Base-by-base conservation (phyloP, 2,113 vertebrate species). In the Drymodes brunneopygia region DNA sequence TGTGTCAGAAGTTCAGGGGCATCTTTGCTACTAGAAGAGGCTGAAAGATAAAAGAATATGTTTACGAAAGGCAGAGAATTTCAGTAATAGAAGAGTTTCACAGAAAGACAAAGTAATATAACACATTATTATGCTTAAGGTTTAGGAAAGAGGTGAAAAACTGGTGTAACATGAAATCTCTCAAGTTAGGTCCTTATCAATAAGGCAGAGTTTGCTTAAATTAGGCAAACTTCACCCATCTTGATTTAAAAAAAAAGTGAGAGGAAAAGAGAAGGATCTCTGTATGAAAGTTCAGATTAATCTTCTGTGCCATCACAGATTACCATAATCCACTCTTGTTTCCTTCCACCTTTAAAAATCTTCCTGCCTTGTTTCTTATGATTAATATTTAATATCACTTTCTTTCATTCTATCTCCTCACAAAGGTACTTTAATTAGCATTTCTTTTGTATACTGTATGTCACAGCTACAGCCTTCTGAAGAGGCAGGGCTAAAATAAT, bases 351-450 rank as follows among this genome's bases (percentile, higher is more conserved):
- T 91, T 93, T 79, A 74, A 82, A 91, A 67, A 36, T 82, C 38
- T 53, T 71, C 11, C 17, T 91, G 53, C n/a, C 17, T 72, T 74
- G 5, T 84, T 93, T 80, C 66, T 72, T 81, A 50, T 47, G 35
- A 69, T 90, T 79, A 93, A 89, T 94, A 87, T 87, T 95, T 91
- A 84, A 87, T 74, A 74, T 35, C 28, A 71, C 4, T 24, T 66
- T 86, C 25, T 91, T 94, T 91, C 33, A 44, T 71, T 89, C 31
- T 10, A 9, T 87, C 33, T 78, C 10, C n/a, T 80, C 89, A 78
- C 95, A 51, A 75, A 87, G 78, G 40, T 74, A 79, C 27, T 87
- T 78, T 40, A 54, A 92, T 97, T 96, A 95, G 53, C 87, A 85
- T 93, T 95, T 92, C 47, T 87, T 86, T 74, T 92, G 33, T 60